Evolutionary conservation across 2,797 vertebrate genomes (phyloP).

Genomic region (Scleropages formosus): DNA sequence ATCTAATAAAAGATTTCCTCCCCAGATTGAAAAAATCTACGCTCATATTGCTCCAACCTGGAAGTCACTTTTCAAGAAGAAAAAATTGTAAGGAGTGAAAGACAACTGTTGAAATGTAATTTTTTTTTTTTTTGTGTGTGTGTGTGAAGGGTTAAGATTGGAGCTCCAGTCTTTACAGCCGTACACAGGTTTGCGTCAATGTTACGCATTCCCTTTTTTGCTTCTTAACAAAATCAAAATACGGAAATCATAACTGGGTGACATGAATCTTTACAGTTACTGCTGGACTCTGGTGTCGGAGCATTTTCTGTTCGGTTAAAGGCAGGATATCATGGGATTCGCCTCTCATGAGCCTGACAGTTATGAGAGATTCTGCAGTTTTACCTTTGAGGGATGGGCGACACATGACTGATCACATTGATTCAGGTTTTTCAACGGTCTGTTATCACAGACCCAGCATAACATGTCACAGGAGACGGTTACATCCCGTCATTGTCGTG

Average conservation of each 20-base stretch:
- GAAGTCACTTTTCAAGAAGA: slow-evolving; percentile 64
- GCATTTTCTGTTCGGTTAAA: too few relatives aligned
- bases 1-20: slow-evolving; percentile 28
- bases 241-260: slow-evolving; percentile 1
- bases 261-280: not conserved
- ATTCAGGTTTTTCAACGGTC: too few relatives aligned
- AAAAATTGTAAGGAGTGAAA: slow-evolving; percentile 53
- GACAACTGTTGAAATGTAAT: not conserved
- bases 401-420: too few relatives aligned
- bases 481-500: too few relatives aligned
- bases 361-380: too few relatives aligned
- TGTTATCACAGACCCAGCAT: too few relatives aligned
- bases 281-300: too few relatives aligned
- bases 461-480: too few relatives aligned
- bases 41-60: slow-evolving; percentile 64
- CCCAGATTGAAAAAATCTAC: slow-evolving; percentile 70
- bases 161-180: not conserved
- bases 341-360: too few relatives aligned
- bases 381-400: too few relatives aligned
- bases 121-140: not conserved
- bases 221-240: not conserved
- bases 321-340: too few relatives aligned
- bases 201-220: too few relatives aligned
- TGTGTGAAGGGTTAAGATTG: not conserved
- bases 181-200: not conserved